Percentiles rank a stretch among this genome's conserved stretches.
Evolutionary conservation across 2,888 invertebrate genomes (phyloP).

Genomic region (Callosobruchus maculatus): DNA sequence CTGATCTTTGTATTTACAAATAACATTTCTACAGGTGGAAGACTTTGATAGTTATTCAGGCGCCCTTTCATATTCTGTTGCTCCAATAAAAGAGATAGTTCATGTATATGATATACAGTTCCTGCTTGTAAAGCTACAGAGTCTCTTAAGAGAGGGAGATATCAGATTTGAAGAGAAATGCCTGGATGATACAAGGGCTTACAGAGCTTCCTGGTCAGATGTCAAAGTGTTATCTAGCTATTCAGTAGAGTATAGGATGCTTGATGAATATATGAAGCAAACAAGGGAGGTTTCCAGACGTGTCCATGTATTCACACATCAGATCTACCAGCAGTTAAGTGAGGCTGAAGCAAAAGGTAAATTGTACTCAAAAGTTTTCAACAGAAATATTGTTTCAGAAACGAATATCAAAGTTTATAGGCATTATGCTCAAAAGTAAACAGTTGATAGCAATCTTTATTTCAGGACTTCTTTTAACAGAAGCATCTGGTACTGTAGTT

Average conservation of each 20-base stretch:
- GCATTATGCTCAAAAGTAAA: too few relatives aligned
- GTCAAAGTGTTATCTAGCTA: slow-evolving; percentile 12
- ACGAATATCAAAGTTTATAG: too few relatives aligned
- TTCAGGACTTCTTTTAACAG: slow-evolving; percentile 11
- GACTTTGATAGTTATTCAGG: slow-evolving; percentile 12
- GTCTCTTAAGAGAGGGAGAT: slow-evolving; percentile 15
- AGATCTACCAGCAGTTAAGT: slow-evolving; percentile 10
- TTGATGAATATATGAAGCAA: slow-evolving; percentile 8
- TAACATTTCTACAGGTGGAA: slow-evolving; percentile 9
- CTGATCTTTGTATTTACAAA: background rate
- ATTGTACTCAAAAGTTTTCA: background rate
- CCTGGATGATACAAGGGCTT: background rate
- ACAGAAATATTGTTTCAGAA: too few relatives aligned
- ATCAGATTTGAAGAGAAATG: slow-evolving; percentile 11
- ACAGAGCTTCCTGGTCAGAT: slow-evolving; percentile 16
- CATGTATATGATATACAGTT: slow-evolving; percentile 21
- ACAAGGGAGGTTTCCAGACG: slow-evolving; percentile 9
- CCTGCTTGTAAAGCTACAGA: slow-evolving; percentile 18
- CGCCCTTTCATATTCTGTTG: slow-evolving; percentile 18
- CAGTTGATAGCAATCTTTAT: slow-evolving; percentile 1
- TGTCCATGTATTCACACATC: slow-evolving; percentile 15
- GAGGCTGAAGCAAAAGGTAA: slow-evolving; percentile 13
- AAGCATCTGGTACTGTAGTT: slow-evolving; percentile 11
- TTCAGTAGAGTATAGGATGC: slow-evolving; percentile 10
- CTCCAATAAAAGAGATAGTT: slow-evolving; percentile 19